A percentile compares a stretch with the other conserved stretches of the same genome.
phyloP scores from a whole-genome alignment of 1,140 invertebrate genomes.

The Drosophila chauvacae region DNA sequence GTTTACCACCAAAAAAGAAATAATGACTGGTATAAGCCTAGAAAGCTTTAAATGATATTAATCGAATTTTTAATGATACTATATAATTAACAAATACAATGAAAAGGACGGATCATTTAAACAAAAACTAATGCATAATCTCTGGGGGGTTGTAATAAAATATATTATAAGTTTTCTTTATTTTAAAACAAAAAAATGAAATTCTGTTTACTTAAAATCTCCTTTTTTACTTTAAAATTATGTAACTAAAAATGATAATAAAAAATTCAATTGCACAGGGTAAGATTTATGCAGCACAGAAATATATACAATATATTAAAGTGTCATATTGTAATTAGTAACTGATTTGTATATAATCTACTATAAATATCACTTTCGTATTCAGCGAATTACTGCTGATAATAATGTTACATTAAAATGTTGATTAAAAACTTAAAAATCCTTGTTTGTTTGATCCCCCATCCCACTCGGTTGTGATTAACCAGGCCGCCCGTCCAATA shows the following conservation, averaged over 20 bases:
- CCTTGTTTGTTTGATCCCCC: no score
- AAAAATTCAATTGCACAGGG: neutral
- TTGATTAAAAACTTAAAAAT: neutral
- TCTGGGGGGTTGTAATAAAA: no score
- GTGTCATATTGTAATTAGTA: neutral
- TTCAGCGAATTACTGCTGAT: neutral
- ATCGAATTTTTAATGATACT: neutral
- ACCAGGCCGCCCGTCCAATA: neutral
- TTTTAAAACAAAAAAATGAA: neutral
- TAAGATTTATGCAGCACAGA: neutral
- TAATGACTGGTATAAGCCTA: neutral
- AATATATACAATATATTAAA: neutral
- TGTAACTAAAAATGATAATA: neutral
- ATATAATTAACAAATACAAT: neutral
- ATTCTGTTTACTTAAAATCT: no score
- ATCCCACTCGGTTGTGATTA: neutral
- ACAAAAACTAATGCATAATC: neutral
- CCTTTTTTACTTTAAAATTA: no score
- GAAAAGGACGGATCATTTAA: neutral
- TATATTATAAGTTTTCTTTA: no score
- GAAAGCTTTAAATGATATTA: neutral
- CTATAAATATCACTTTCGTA: neutral
- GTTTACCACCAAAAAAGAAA: neutral
- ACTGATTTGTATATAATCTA: neutral
- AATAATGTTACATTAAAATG: neutral